Evolutionary conservation across 2,113 vertebrate species (phyloP), one percentile per base, ranked within the genome.

Genomic region (Corydoras maculifer): DNA sequence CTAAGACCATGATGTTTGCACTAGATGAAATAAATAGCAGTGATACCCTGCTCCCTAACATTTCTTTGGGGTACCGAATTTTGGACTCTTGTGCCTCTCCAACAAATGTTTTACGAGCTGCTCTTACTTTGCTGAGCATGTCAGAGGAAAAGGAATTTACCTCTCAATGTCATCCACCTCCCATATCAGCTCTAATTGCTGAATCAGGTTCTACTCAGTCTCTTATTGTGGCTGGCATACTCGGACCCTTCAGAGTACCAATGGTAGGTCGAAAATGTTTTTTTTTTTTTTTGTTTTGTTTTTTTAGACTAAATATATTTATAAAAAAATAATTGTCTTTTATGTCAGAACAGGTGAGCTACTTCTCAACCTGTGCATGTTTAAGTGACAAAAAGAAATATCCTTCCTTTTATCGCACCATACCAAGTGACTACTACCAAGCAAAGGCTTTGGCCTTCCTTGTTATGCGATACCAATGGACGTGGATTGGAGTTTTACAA

Each of bases 171-270:
- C 50, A 69, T 62, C 80, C 86, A 14, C 72, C 85, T 4, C 68
- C 90, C 12, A 13, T 74, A 31, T 84, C 88, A 62, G 88, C 86
- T 0, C 48, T 91, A 7, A 83, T 90, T 14, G 88, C 86, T 11
- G 89, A 89, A 29, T 81, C 90, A 8, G 88, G 87, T 32, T 91
- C 90, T 14, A 85, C 90, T 29, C 88, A 90, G 75, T 90, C 90
- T 0, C 51, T 89, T 62, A 82, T 80, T 73, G 80, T 88, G 58
- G 85, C 90, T 29, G 85, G 83, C 68, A 67, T 75, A 54, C 76
- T 91, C 29, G 88, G 87, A 65, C 84, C 89, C 13, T 90, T 91
- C 75, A 73, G 81, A 78, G 58, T 91, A 30, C 88, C 90, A 59
- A 57, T 87, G 70, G 89, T 91, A 86, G 84, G 4, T 8, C 35